phyloP scores from a whole-genome alignment of 2,113 vertebrate genomes.

The Urocynchramus pylzowi region DNA sequence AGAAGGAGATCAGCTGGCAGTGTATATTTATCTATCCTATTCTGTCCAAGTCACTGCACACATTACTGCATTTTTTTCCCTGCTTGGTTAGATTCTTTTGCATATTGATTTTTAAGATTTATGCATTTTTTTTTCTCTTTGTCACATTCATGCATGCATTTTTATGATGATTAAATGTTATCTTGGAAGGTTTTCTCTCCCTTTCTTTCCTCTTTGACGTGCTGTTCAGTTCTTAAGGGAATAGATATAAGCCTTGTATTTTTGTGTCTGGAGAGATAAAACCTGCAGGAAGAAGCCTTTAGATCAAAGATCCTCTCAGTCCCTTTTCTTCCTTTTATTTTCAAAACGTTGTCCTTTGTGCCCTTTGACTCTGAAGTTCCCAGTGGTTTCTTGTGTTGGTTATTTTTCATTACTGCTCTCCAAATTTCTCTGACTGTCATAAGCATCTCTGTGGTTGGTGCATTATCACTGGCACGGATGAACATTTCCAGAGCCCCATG shows the following conservation, averaged over 20 bases:
- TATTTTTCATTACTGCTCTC: constrained; percentile 33
- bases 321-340: constrained; percentile 24
- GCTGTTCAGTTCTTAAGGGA: constrained; percentile 11
- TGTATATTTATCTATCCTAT: not conserved
- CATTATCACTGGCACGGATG: constrained; percentile 27
- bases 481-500: constrained; percentile 52
- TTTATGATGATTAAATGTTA: constrained; percentile 16
- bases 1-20: not conserved
- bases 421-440: constrained; percentile 14
- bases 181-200: not conserved
- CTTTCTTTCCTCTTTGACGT: not conserved
- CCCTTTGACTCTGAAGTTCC: constrained; percentile 40
- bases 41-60: not conserved
- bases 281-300: constrained; percentile 38
- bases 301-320: constrained; percentile 14
- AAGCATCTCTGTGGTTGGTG: not conserved
- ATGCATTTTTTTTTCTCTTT: not conserved
- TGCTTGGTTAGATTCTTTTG: not conserved
- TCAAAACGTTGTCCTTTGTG: not conserved
- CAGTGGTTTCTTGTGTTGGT: not conserved
- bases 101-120: not conserved
- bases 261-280: constrained; percentile 27
- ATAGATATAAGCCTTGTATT: not conserved
- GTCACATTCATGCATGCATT: not conserved
- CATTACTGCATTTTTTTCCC: not conserved